Conservation (phyloP, 2,797 vertebrate species). For the Cryptoblepharus egeriae region DNA sequence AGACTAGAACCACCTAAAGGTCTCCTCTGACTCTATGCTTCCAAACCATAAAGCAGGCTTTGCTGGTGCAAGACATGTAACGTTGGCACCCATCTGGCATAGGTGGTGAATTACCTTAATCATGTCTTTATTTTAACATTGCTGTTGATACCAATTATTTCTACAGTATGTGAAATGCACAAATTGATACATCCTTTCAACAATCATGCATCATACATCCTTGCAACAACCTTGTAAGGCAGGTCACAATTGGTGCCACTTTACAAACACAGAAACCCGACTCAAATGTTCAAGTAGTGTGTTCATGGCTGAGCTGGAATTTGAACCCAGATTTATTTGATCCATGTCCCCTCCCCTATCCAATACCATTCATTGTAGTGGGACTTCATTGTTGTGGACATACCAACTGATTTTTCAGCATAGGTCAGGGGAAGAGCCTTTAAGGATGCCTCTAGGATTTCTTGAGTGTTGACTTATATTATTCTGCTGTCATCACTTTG, state of each 20-base stretch:
- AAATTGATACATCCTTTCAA: background rate
- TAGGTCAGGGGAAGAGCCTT: slow-evolving; percentile 21
- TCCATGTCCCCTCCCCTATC: background rate
- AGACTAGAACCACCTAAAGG: too few relatives aligned
- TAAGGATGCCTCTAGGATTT: slow-evolving; percentile 19
- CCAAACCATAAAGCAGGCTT: too few relatives aligned
- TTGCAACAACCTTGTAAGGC: background rate
- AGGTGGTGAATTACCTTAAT: background rate
- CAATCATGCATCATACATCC: background rate
- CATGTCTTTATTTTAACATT: background rate
- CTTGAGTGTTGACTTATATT: slow-evolving; percentile 7
- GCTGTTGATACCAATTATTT: background rate
- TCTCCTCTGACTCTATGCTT: too few relatives aligned
- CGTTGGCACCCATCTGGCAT: background rate
- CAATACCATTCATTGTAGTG: background rate
- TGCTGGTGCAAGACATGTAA: too few relatives aligned
- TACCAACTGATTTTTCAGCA: slow-evolving; percentile 14
- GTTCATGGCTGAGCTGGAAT: background rate
- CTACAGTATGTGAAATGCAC: background rate
- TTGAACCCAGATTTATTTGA: background rate
- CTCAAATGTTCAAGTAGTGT: background rate
- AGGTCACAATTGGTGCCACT: background rate
- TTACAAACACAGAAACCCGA: background rate
- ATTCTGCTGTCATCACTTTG: slow-evolving; percentile 8
- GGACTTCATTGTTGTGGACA: background rate